phyloP scores from a whole-genome alignment of 92 coral and sea anemone species.

The Paramuricea clavata region DNA sequence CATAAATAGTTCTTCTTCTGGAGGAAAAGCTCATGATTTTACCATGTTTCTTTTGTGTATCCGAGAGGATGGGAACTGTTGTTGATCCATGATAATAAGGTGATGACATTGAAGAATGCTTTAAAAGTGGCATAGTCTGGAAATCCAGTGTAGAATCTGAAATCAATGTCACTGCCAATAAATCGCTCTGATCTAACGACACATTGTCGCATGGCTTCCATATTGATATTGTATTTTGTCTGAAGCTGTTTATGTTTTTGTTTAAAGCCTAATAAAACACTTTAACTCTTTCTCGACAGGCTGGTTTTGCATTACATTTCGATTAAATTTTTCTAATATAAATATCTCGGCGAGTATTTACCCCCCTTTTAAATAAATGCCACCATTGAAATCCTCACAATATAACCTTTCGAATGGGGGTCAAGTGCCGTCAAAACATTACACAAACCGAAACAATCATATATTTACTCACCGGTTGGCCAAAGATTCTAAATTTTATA shows the following conservation, averaged over 20 bases:
- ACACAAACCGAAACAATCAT: no score
- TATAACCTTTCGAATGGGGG: no score
- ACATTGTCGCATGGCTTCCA: not conserved
- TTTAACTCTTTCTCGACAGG: no score
- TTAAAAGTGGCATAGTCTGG: constrained; percentile 20
- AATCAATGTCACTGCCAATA: constrained; percentile 30
- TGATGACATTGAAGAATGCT: constrained; percentile 38
- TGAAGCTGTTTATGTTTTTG: not conserved
- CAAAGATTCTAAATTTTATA: no score
- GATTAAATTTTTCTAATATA: no score
- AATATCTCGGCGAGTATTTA: no score
- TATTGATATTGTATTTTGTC: not conserved
- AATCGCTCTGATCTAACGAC: not conserved
- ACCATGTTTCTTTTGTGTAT: constrained; percentile 5
- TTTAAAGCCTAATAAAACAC: no score
- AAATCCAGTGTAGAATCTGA: constrained; percentile 50
- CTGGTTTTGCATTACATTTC: no score
- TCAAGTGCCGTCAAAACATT: no score
- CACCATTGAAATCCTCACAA: no score
- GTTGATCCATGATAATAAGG: constrained; percentile 45
- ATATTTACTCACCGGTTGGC: no score
- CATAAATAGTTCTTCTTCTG: constrained; percentile 54
- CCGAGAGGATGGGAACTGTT: constrained; percentile 28
- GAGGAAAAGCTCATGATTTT: constrained; percentile 18
- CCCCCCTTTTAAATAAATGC: no score